These are phyloP conservation scores for Fragum whitleyi DNA, from an alignment of 2,888 invertebrate genomes.

Conservation along the genomic window DNA sequence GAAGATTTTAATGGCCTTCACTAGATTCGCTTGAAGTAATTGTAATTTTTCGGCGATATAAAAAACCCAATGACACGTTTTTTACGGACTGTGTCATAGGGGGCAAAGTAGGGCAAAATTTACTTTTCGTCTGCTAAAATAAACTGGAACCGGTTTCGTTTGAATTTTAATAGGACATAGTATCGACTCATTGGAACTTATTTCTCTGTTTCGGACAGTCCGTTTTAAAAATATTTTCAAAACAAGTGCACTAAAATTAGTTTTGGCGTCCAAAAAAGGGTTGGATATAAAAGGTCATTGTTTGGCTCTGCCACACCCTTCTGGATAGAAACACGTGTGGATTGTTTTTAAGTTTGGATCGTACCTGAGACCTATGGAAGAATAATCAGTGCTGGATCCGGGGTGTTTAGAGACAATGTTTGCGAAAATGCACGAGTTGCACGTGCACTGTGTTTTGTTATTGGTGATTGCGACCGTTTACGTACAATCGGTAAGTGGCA, in stretches of 20 bases:
- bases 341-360: not conserved
- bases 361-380: not conserved
- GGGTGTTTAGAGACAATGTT: not conserved
- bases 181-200: not conserved
- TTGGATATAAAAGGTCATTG: not conserved
- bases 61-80: slow-evolving; percentile 6
- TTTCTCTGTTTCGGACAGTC: not conserved
- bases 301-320: not conserved
- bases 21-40: slow-evolving; percentile 23
- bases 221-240: not conserved
- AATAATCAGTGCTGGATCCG: not conserved
- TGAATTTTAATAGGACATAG: not conserved
- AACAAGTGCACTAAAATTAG: not conserved
- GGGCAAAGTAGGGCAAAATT: not conserved
- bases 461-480: not conserved
- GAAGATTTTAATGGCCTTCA: slow-evolving; percentile 23
- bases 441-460: not conserved
- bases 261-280: not conserved
- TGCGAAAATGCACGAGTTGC: not conserved
- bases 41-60: slow-evolving; percentile 14
- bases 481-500: not conserved
- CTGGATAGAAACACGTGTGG: not conserved
- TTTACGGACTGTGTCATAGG: not conserved
- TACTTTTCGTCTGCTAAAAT: not conserved
- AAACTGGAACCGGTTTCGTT: not conserved